These are phyloP conservation scores for Drosophila lini DNA, from an alignment of 1,140 invertebrate genomes.

Conservation along the genomic window DNA sequence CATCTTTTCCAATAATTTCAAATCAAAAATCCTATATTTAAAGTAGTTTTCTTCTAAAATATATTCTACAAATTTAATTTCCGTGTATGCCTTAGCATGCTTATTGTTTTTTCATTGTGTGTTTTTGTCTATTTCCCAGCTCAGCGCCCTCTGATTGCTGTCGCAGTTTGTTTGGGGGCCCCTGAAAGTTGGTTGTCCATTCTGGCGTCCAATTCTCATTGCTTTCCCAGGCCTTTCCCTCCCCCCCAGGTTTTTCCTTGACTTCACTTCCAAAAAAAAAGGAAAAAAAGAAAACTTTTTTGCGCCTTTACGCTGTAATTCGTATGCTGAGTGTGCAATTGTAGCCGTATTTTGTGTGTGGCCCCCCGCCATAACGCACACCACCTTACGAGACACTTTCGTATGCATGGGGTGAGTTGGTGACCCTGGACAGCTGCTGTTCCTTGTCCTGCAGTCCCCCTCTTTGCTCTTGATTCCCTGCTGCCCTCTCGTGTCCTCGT, in stretches of 20 bases:
- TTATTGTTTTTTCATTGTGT: constrained; percentile 76
- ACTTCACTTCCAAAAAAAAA: constrained; percentile 54
- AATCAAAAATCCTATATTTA: no score
- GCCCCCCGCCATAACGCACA: constrained; percentile 49
- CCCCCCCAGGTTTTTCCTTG: constrained; percentile 24
- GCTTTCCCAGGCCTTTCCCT: constrained; percentile 1
- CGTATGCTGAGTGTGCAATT: constrained; percentile 82
- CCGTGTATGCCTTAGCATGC: constrained; percentile 13
- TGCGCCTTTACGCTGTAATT: constrained; percentile 81
- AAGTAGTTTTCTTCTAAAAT: no score
- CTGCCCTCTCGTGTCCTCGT: constrained; percentile 1
- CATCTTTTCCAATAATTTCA: neutral
- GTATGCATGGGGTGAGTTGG: constrained; percentile 59
- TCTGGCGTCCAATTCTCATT: constrained; percentile 23
- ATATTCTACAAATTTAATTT: neutral
- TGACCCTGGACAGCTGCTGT: constrained; percentile 61
- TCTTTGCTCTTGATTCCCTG: neutral
- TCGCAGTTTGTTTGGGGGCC: constrained; percentile 60
- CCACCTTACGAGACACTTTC: constrained; percentile 71
- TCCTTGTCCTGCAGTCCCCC: neutral
- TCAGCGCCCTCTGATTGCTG: constrained; percentile 70
- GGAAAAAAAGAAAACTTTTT: constrained; percentile 38
- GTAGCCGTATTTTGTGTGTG: constrained; percentile 74
- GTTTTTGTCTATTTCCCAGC: constrained; percentile 69
- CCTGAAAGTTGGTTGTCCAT: constrained; percentile 31